Conservation (phyloP, 2,888 invertebrate genomes). For the Limenitis camilla region DNA sequence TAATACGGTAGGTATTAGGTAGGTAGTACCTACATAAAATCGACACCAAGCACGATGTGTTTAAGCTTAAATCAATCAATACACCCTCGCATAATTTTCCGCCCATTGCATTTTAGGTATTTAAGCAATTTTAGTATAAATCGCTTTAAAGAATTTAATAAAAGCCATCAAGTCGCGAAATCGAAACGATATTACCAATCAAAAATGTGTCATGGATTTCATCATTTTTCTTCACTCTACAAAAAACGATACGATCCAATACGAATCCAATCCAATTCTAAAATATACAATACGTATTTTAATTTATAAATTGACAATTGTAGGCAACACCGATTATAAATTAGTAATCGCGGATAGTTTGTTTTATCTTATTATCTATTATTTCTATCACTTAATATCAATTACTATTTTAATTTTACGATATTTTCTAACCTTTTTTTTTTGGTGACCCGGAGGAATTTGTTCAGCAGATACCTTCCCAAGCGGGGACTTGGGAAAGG, state of each 20-base stretch:
- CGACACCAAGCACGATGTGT: too few species aligned
- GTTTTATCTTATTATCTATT: too few species aligned
- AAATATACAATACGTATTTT: background rate
- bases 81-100: background rate
- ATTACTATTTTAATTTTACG: too few species aligned
- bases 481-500: too few species aligned
- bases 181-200: conserved; percentile 1
- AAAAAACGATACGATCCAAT: background rate
- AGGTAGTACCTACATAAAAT: too few species aligned
- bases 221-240: background rate
- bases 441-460: too few species aligned
- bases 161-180: background rate
- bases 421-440: too few species aligned
- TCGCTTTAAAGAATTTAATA: conserved; percentile 8
- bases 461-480: too few species aligned
- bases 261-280: background rate
- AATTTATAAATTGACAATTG: background rate
- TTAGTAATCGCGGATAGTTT: too few species aligned
- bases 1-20: too few species aligned
- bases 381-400: too few species aligned
- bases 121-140: conserved; percentile 3
- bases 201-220: background rate
- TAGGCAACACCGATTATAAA: too few species aligned
- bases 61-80: background rate
- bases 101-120: background rate